Percentiles rank a stretch among this genome's conserved stretches.
Conservation (phyloP, 1,140 invertebrate species). For the Nasonia giraulti region DNA sequence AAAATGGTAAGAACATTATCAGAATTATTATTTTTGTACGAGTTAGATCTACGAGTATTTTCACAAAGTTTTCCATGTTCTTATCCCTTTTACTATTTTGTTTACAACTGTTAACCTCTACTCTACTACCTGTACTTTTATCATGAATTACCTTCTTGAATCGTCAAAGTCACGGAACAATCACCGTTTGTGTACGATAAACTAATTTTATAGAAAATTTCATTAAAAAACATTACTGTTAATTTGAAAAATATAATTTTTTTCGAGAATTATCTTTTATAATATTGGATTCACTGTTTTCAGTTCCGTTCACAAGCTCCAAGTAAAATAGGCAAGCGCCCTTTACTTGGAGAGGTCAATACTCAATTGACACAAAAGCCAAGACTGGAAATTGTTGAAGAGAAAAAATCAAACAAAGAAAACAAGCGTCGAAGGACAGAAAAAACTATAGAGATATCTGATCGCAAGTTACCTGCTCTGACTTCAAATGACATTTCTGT, state of each 20-base stretch:
- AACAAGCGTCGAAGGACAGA: slow-evolving; percentile 61
- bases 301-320: slow-evolving; percentile 76
- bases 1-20: not conserved
- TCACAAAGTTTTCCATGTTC: not conserved
- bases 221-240: not conserved
- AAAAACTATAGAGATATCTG: slow-evolving; percentile 61
- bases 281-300: not conserved
- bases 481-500: slow-evolving; percentile 63
- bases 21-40: not conserved
- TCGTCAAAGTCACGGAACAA: not conserved
- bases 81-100: not conserved
- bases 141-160: not conserved
- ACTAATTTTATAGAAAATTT: not conserved
- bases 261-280: too few relatives aligned
- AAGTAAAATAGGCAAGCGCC: slow-evolving; percentile 75
- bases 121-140: not conserved
- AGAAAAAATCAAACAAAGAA: slow-evolving; percentile 54
- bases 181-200: not conserved
- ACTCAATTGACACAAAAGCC: slow-evolving; percentile 52
- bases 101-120: slow-evolving; percentile 6
- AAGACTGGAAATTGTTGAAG: slow-evolving; percentile 43
- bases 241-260: not conserved
- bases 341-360: slow-evolving; percentile 64
- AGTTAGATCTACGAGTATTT: not conserved
- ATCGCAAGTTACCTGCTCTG: slow-evolving; percentile 64